These are phyloP conservation scores for Rhipidura dahli DNA, from an alignment of 2,113 vertebrate species.

Conservation along the genomic window DNA sequence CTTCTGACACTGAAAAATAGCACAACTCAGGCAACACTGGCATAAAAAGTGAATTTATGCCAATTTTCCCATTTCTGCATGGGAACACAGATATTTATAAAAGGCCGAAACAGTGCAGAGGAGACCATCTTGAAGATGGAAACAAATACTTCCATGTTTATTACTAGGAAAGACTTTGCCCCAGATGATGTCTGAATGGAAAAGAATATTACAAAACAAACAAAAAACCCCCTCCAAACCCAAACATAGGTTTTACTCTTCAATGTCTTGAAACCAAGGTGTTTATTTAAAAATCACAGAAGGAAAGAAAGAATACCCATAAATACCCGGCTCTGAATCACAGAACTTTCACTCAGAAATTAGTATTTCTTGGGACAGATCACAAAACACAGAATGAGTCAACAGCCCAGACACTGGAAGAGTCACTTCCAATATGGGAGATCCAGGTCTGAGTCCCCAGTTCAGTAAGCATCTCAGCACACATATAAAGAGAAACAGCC, in stretches of 20 bases:
- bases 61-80: background rate
- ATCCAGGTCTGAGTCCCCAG: background rate
- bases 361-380: background rate
- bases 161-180: background rate
- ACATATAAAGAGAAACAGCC: background rate
- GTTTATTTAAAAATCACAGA: background rate
- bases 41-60: background rate
- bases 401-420: background rate
- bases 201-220: background rate
- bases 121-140: background rate
- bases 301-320: background rate
- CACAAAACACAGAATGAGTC: background rate
- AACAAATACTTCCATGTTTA: background rate
- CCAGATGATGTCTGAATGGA: background rate
- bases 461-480: background rate
- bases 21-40: fast-evolving
- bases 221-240: background rate
- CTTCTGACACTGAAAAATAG: background rate
- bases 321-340: background rate
- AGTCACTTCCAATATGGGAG: background rate
- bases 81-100: background rate
- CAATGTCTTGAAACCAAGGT: background rate
- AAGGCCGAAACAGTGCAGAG: background rate
- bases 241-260: background rate
- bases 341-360: background rate